Evolutionary conservation across 1,140 invertebrate genomes (phyloP).

Genomic region (Leptonema lineaticorne): DNA sequence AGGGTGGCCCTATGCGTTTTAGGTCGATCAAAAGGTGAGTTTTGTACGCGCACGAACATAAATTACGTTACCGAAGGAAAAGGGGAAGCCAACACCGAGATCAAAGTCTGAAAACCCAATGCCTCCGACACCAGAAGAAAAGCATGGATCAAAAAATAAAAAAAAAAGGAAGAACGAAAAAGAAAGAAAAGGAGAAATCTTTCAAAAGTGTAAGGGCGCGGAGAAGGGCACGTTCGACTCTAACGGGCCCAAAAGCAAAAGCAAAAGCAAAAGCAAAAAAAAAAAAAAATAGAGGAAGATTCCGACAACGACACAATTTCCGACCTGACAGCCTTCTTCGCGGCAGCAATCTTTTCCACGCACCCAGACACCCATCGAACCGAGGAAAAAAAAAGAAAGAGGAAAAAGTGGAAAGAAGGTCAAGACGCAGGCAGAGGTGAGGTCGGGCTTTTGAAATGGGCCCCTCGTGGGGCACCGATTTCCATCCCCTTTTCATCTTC

Average conservation of each 20-base stretch:
- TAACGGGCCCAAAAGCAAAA: background rate
- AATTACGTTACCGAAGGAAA: constrained; percentile 6
- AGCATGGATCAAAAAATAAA: too few relatives aligned
- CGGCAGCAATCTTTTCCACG: constrained; percentile 27
- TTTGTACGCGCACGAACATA: constrained; percentile 14
- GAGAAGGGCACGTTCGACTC: constrained; percentile 4
- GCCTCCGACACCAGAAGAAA: background rate
- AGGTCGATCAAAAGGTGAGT: constrained; percentile 12
- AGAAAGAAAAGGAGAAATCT: too few relatives aligned
- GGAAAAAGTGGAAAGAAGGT: too few relatives aligned
- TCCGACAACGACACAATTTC: constrained; percentile 33
- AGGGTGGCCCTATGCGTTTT: background rate
- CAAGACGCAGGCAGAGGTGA: too few relatives aligned
- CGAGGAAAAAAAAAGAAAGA: too few relatives aligned
- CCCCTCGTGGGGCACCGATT: constrained; percentile 5
- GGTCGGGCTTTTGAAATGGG: constrained; percentile 1
- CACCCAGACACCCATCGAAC: background rate
- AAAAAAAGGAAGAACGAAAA: too few relatives aligned
- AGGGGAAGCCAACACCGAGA: background rate
- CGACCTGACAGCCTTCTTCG: constrained; percentile 30
- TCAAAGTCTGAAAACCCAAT: constrained; percentile 19
- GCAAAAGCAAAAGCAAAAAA: too few relatives aligned
- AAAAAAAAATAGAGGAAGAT: too few relatives aligned
- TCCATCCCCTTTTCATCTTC: too few relatives aligned
- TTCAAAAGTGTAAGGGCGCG: background rate